Evolutionary conservation across 2,113 vertebrate species (phyloP), one percentile per base, ranked within the genome.

Genomic region (Zingel zingel): DNA sequence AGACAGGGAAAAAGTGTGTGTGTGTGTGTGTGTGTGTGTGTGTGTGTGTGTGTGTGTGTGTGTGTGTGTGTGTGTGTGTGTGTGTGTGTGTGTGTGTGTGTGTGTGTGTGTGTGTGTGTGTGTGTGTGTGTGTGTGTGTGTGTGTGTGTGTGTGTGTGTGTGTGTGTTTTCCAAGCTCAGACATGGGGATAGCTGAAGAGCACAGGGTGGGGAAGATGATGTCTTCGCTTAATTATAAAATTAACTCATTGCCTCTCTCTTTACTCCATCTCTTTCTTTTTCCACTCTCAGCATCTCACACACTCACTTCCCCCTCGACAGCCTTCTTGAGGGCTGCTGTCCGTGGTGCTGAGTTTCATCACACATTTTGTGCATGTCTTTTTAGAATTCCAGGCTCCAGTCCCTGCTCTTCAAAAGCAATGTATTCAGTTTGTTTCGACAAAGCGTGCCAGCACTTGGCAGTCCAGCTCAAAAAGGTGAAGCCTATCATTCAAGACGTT

Each of bases 291-390:
- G 51, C 56, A 5, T 71, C 78, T 73, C 53, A 3, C 59, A 0
- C 81, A 10, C 61, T 7, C 54, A 0, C 23, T 3, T 9, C 3
- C n/a, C 19, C 1, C 58, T 45, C 63, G 73, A 59, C 77, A 47
- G 77, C 57, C 72, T 85, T 78, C 64, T 72, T 5, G 48, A 25
- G 69, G 82, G 89, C 71, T 56, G 92, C 94, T 96, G 93, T 95
- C 94, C 92, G 15, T 84, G 93, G 94, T 94, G 91, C 95, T 95
- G 94, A 94, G 79, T 93, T 89, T 92, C 83, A 93, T 92, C 86
- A 84, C 74, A 82, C 87, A 69, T 89, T 93, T 93, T 80, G 51
- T 67, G 65, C 57, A 21, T 79, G 79, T 83, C 73, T 81, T 69
- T 79, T 65, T 67, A 74, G 87, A 88, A 81, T 86, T 86, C 88